phyloP scores from a whole-genome alignment of 2,113 vertebrate species.

The Morone chrysops region DNA sequence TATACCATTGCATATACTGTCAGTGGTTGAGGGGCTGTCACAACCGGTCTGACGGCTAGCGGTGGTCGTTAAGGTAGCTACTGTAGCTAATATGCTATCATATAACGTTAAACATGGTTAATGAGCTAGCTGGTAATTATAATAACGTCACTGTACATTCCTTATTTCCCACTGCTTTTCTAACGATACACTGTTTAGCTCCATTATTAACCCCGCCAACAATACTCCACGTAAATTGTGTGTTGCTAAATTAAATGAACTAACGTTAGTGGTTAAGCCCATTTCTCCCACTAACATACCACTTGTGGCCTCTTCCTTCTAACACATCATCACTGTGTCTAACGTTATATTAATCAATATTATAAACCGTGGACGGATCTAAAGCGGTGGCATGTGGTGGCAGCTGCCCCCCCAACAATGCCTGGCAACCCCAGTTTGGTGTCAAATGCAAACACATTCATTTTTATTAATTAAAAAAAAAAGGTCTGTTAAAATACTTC shows the following conservation, averaged over 20 bases:
- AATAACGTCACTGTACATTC: neutral
- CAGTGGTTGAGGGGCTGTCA: neutral
- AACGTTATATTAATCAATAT: no score
- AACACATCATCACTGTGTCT: neutral
- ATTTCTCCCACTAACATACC: neutral
- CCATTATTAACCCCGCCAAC: no score
- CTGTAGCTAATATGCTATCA: neutral
- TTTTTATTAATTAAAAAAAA: no score
- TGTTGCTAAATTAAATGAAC: neutral
- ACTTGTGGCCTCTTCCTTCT: neutral
- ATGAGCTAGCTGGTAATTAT: constrained; percentile 10
- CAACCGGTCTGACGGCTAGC: neutral
- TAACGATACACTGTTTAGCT: neutral
- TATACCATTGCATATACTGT: no score
- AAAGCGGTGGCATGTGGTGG: no score
- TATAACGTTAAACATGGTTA: neutral
- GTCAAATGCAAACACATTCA: no score
- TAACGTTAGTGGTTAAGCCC: neutral
- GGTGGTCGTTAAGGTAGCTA: neutral
- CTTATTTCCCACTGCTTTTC: neutral
- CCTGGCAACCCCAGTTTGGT: no score
- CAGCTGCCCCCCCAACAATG: no score
- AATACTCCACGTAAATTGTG: neutral
- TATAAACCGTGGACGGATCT: no score
- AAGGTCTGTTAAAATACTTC: no score